Evolutionary conservation across 1,140 invertebrate genomes (phyloP), one percentile per base, ranked within the genome.

Genomic region (Bilobella aurantiaca): DNA sequence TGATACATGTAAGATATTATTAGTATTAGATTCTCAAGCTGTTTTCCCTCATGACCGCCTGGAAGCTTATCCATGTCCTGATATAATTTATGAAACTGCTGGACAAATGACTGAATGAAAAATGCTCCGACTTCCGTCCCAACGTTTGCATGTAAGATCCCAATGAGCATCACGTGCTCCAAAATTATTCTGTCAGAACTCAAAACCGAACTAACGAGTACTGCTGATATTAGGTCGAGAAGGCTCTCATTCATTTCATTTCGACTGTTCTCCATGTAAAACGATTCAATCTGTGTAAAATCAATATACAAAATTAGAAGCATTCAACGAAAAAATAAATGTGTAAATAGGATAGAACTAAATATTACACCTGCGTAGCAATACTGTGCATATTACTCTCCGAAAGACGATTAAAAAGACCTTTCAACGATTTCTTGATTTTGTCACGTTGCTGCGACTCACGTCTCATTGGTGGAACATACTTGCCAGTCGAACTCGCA

Each of bases 351-450:
- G 69, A 72, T 66, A 76, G 63, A 67, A 77, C 76, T 69, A 78
- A 67, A 81, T 62, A 3, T 76, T 75, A 87, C n/a, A n/a, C 81
- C 76, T 86, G 81, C 64, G 79, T 82, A 30, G 84, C 80, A 66
- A 96, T 93, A 73, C 82, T 85, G 72, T 90, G 86, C 75, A 96
- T 87, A 76, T 96, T 96, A 34, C 84, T 84, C 75, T 93, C 90
- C 16, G 91, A 87, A 32, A 96, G 78, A 74, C 91, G 86, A 79
- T 96, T 96, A 0, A 96, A 76, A 3, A 89, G 78, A 66, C 93
- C 92, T 78, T 96, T 95, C 49, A 95, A 77, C 77, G 90, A 86
- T 75, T 86, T 86, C 74, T 83, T 84, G 0, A 96, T 23, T 78
- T 77, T 57, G 76, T 78, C 16, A 71, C 75, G 27, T 59, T 78